Evolutionary conservation across 30 jellyfish, hydroid and myxozoan species (phyloP), one percentile per base, ranked within the genome.

Genomic region (Chrysaora quinquecirrha): DNA sequence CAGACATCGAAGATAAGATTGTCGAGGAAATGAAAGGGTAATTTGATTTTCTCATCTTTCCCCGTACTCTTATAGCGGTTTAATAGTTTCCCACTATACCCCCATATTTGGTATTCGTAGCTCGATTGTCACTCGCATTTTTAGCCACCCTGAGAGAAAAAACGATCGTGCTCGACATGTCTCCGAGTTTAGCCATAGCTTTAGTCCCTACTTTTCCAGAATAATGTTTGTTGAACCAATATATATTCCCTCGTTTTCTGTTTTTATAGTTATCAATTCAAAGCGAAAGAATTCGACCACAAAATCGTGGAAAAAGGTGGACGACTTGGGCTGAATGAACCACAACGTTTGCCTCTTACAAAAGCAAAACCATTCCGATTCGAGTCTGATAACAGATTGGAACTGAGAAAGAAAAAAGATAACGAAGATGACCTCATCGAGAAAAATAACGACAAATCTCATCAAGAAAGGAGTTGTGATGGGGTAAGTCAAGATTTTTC

Each of bases 241-340:
- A 1, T 66, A 30, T 35, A 1, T 16, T 1, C 9, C 20, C 2
- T 4, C 48, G 7, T 64, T 31, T 30, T 19, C 2, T 31, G 19
- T 14, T 34, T 72, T 62, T 74, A 35, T 24, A 86, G 96, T 75
- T 90, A 76, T 60, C 72, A 90, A 35, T 90, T 90, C 83, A 90
- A 90, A 46, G 98, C 98, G 34, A 71, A 78, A 25, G 96, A 90
- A 46, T 90, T 90, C 64, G 87, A 90, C 49, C 96, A 77, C 35
- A 77, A 52, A 33, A 83, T 90, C 22, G 87, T 84, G 0, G 95
- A 90, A 35, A 43, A 21, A 78, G 65, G 64, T 31, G 98, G 98
- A 2, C 64, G 76, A 83, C 78, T 38, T 29, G 98, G 98, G 1
- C 90, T 90, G 14, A 66, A 71, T 6, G 89, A 63, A 46, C 31